Evolutionary conservation across 2,113 vertebrate species (phyloP).

Genomic region (Stictonetta naevosa): DNA sequence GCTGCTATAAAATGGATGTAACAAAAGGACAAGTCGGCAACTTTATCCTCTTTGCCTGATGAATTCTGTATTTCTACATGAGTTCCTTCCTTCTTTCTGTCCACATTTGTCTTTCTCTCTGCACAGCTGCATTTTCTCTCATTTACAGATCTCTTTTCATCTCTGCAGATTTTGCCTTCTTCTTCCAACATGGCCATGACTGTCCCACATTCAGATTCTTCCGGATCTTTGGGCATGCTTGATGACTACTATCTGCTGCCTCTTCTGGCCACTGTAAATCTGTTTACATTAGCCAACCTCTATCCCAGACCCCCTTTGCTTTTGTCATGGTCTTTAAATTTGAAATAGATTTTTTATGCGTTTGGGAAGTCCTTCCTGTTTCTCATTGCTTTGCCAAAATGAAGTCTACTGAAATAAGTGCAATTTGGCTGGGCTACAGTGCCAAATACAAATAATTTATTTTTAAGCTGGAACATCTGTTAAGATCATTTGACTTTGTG

Average conservation of each 20-base stretch:
- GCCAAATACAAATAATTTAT: constrained; percentile 48
- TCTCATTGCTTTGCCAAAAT: neutral
- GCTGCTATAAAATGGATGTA: neutral
- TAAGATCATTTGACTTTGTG: constrained; percentile 36
- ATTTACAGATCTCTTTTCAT: neutral
- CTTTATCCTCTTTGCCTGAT: neutral
- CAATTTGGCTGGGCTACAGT: constrained; percentile 22
- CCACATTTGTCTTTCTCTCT: neutral
- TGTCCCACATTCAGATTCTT: constrained; percentile 11
- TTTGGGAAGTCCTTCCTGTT: constrained; percentile 16
- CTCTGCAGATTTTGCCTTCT: neutral
- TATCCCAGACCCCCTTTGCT: neutral
- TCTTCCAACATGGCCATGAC: neutral
- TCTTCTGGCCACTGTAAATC: constrained; percentile 8
- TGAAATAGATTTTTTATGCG: constrained; percentile 12
- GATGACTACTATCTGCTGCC: constrained; percentile 16
- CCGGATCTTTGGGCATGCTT: neutral
- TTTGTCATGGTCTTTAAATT: constrained; percentile 3
- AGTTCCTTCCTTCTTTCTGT: neutral
- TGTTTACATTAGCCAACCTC: neutral
- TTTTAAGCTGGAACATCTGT: constrained; percentile 40
- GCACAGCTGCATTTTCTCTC: neutral
- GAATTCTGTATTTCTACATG: neutral
- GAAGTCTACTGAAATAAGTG: constrained; percentile 48
- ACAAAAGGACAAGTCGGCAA: neutral